These are phyloP conservation scores for Falcaria lacertinaria DNA, from an alignment of 2,888 invertebrate species.

Conservation along the genomic window DNA sequence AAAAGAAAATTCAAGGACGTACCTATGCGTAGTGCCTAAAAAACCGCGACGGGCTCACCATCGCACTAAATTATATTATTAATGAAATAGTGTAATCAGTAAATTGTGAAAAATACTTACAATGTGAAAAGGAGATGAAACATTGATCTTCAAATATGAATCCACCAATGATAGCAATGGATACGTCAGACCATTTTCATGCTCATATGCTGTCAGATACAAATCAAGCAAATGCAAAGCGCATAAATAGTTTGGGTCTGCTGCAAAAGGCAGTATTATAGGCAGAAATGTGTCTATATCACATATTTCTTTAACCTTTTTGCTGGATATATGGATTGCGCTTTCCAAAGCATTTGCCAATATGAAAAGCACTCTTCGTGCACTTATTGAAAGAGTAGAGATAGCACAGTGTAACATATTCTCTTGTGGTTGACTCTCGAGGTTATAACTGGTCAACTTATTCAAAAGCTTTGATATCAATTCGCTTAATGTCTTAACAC, in stretches of 20 bases:
- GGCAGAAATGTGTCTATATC: constrained; percentile 61
- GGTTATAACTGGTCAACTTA: constrained; percentile 44
- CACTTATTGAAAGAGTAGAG: constrained; percentile 43
- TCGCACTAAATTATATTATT: too few relatives aligned
- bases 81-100: not conserved
- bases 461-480: constrained; percentile 49
- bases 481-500: constrained; percentile 45
- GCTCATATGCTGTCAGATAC: constrained; percentile 70
- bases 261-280: constrained; percentile 61
- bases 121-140: constrained; percentile 84
- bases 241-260: constrained; percentile 63
- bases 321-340: constrained; percentile 76
- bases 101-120: constrained; percentile 56
- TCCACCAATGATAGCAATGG: constrained; percentile 70
- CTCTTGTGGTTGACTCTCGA: constrained; percentile 41
- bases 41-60: too few relatives aligned
- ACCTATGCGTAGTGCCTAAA: too few relatives aligned
- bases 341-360: constrained; percentile 80
- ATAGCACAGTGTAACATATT: constrained; percentile 53
- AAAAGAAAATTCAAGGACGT: too few relatives aligned
- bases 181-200: constrained; percentile 61
- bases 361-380: constrained; percentile 75
- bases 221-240: constrained; percentile 78
- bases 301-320: constrained; percentile 66
- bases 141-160: constrained; percentile 77